phyloP scores from a whole-genome alignment of 2,888 invertebrate species.

The Poecilobothrus nobilitatus region DNA sequence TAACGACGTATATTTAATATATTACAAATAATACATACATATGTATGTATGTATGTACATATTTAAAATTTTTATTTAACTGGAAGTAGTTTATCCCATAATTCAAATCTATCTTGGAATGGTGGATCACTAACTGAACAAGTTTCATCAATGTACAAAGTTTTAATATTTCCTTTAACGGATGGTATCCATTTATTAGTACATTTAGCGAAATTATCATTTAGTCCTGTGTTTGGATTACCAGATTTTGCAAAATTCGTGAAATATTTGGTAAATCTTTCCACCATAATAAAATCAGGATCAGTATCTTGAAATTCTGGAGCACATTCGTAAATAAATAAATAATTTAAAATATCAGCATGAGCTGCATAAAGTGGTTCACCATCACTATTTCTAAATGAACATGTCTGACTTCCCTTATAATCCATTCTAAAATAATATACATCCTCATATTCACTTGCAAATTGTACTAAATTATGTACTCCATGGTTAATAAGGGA shows the following conservation, averaged over 20 bases:
- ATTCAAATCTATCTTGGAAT: constrained; percentile 18
- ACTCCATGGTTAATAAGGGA: constrained; percentile 49
- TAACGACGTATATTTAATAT: no score
- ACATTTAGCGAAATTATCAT: not conserved
- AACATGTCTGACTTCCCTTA: constrained; percentile 48
- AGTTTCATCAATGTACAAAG: constrained; percentile 22
- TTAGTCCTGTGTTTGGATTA: not conserved
- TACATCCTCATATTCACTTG: constrained; percentile 48
- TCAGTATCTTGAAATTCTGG: constrained; percentile 30
- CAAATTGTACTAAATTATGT: constrained; percentile 50
- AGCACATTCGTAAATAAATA: constrained; percentile 31
- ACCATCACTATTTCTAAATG: constrained; percentile 43
- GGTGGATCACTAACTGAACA: constrained; percentile 19
- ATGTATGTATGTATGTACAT: no score
- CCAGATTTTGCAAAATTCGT: constrained; percentile 38
- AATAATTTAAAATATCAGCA: constrained; percentile 34
- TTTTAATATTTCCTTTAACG: constrained; percentile 12
- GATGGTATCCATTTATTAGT: constrained; percentile 17
- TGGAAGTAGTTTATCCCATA: constrained; percentile 25
- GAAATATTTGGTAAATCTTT: constrained; percentile 41
- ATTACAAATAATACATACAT: no score
- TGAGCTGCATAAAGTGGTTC: constrained; percentile 32
- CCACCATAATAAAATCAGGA: constrained; percentile 41
- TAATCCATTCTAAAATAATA: constrained; percentile 55
- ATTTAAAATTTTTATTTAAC: not conserved